A percentile compares a stretch with the other conserved stretches of the same genome.
Conservation (phyloP, 2,888 invertebrate genomes). For the Calliopum simillimum region DNA sequence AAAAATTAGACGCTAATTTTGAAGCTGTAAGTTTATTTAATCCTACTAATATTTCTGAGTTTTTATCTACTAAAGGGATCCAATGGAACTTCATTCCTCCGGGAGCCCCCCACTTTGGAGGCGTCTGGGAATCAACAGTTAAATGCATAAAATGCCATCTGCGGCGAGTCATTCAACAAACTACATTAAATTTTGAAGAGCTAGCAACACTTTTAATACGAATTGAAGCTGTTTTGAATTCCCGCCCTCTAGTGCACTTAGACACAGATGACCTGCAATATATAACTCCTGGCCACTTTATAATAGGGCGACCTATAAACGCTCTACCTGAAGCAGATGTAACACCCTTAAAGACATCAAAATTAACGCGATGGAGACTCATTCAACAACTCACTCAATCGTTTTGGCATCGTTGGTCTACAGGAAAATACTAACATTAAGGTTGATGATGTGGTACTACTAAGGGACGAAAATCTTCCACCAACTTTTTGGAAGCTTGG, state of each 20-base stretch:
- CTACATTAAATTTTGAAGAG: neutral
- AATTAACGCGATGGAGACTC: conserved; percentile 30
- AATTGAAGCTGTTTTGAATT: conserved; percentile 38
- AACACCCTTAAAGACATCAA: conserved; percentile 20
- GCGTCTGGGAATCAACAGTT: conserved; percentile 25
- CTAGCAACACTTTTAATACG: conserved; percentile 25
- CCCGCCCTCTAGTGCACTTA: conserved; percentile 31
- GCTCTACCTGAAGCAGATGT: conserved; percentile 31
- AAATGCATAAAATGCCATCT: conserved; percentile 12
- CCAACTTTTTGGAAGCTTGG: conserved; percentile 27
- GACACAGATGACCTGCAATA: conserved; percentile 35
- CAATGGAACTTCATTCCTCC: conserved; percentile 35
- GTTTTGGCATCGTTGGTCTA: conserved; percentile 40
- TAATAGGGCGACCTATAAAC: conserved; percentile 30
- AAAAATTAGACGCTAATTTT: conserved; percentile 15
- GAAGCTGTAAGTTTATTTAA: conserved; percentile 24
- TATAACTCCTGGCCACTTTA: conserved; percentile 38
- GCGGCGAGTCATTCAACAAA: neutral
- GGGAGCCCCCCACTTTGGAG: conserved; percentile 26
- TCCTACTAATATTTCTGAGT: conserved; percentile 24
- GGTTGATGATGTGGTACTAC: neutral
- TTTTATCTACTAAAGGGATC: conserved; percentile 23
- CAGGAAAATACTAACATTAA: conserved; percentile 14
- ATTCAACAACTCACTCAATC: conserved; percentile 39
- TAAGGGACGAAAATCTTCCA: conserved; percentile 23